Conservation (phyloP, 2,888 invertebrate genomes). For the Teleogryllus oceanicus region DNA sequence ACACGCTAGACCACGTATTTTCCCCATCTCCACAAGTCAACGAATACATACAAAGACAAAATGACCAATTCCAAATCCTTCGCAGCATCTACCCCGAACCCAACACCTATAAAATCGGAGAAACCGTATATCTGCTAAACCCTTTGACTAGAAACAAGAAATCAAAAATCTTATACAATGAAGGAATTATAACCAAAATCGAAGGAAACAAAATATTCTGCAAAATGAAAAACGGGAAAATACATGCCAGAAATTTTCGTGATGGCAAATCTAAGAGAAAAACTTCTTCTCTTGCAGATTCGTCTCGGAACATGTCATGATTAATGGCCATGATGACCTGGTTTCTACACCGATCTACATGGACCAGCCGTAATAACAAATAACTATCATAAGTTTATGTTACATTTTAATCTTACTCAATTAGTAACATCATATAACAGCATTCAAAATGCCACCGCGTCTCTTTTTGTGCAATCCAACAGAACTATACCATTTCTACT, state of each 20-base stretch:
- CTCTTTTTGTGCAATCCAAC: neutral
- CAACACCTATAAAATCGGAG: neutral
- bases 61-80: neutral
- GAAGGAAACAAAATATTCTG: too few species aligned
- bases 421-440: neutral
- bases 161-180: neutral
- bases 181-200: too few species aligned
- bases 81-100: neutral
- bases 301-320: too few species aligned
- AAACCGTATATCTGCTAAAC: neutral
- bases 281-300: too few species aligned
- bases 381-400: neutral
- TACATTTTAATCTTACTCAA: neutral
- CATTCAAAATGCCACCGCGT: neutral
- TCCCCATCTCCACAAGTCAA: neutral
- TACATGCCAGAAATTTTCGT: too few species aligned
- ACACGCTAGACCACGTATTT: neutral
- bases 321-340: neutral
- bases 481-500: neutral
- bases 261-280: too few species aligned
- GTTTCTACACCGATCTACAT: neutral
- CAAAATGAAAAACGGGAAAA: too few species aligned
- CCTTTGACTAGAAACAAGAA: neutral
- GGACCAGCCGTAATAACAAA: neutral
- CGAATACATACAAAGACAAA: neutral